phyloP scores from a whole-genome alignment of 2,113 vertebrate species.

The Gymnogyps californianus region DNA sequence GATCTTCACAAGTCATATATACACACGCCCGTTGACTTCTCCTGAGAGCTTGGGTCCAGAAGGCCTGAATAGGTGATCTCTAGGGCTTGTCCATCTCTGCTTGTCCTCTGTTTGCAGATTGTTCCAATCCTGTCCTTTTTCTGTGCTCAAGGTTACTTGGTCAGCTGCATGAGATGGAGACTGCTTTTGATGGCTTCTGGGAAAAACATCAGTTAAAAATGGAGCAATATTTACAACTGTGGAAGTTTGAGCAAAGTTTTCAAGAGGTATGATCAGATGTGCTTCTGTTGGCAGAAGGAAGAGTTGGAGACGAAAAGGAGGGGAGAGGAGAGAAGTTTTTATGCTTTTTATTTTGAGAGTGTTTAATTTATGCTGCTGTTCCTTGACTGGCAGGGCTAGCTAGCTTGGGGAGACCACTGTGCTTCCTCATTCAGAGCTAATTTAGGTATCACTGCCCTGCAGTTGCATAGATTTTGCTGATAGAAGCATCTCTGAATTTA shows the following conservation, averaged over 20 bases:
- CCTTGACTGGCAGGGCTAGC: background rate
- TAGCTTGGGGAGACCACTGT: background rate
- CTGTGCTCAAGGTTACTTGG: conserved; percentile 81
- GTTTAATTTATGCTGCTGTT: background rate
- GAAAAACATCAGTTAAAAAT: conserved; percentile 96
- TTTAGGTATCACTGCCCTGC: background rate
- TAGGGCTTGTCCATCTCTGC: background rate
- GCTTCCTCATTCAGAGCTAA: background rate
- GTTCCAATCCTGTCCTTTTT: background rate
- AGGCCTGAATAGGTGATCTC: background rate
- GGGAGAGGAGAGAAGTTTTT: background rate
- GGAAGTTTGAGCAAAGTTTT: conserved; percentile 92
- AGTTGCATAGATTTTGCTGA: background rate
- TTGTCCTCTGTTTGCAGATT: background rate
- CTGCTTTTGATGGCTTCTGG: conserved; percentile 96
- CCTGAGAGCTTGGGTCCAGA: background rate
- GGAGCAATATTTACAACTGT: conserved; percentile 90
- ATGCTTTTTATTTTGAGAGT: background rate
- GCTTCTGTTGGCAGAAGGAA: background rate
- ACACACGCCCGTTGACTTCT: background rate
- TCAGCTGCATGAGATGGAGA: conserved; percentile 94
- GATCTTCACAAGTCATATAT: background rate
- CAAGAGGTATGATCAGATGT: conserved; percentile 78
- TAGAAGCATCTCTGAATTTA: background rate
- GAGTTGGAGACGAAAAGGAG: background rate